phyloP scores from a whole-genome alignment of 64 coral and sea anemone species.

The Pachyseris speciosa region DNA sequence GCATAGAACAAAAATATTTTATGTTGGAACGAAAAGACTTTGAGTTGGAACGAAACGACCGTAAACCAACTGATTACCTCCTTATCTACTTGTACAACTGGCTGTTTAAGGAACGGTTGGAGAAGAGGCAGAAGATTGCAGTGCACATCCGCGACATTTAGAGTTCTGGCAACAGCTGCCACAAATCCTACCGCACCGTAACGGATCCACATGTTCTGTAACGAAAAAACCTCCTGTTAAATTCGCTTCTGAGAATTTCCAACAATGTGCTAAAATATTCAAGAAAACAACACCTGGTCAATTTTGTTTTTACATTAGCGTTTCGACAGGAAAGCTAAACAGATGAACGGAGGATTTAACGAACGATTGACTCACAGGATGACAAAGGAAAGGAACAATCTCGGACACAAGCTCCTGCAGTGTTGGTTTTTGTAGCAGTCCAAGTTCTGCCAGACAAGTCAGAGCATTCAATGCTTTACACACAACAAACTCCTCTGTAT shows the following conservation, averaged over 20 bases:
- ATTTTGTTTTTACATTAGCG: too few relatives aligned
- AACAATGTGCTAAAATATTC: too few relatives aligned
- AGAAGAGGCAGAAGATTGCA: conserved; percentile 89
- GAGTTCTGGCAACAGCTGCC: conserved; percentile 74
- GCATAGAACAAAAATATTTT: too few relatives aligned
- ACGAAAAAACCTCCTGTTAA: background rate
- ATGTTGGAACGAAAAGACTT: too few relatives aligned
- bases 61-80: conserved; percentile 38
- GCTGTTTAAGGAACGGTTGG: conserved; percentile 82
- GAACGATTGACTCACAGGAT: conserved; percentile 99
- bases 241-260: background rate
- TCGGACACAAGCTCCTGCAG: conserved; percentile 88
- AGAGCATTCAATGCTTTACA: conserved; percentile 95
- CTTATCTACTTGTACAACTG: conserved; percentile 78
- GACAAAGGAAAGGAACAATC: conserved; percentile 91
- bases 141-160: conserved; percentile 91
- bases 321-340: too few relatives aligned
- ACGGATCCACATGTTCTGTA: conserved; percentile 95
- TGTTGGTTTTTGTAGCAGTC: conserved; percentile 90
- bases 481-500: conserved; percentile 96
- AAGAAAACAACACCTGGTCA: background rate
- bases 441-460: conserved; percentile 95
- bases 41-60: too few relatives aligned
- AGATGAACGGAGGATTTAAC: too few relatives aligned
- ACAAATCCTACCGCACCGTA: conserved; percentile 96